Evolutionary conservation across 2,888 invertebrate species (phyloP).

Genomic region (Aethes cnicana): DNA sequence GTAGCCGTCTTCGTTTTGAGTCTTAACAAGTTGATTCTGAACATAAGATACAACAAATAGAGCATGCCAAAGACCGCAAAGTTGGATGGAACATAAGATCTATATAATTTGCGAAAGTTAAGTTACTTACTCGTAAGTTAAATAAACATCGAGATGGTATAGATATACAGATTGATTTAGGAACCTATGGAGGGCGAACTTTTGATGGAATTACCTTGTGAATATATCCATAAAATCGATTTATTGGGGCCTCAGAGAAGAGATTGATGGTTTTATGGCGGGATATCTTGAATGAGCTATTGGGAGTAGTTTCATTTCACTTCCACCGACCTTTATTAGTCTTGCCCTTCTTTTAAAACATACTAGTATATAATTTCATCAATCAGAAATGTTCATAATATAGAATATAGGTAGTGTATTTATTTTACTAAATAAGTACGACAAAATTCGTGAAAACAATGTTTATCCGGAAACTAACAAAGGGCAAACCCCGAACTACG

Average conservation of each 20-base stretch:
- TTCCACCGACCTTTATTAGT: slow-evolving; percentile 9
- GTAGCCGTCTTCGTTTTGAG: too few relatives aligned
- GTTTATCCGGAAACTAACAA: too few relatives aligned
- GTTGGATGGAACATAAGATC: too few relatives aligned
- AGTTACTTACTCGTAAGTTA: neutral
- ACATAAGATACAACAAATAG: too few relatives aligned
- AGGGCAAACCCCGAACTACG: neutral
- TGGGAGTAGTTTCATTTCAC: slow-evolving; percentile 19
- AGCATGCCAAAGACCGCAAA: neutral
- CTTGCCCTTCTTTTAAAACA: neutral
- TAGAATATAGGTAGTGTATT: too few relatives aligned
- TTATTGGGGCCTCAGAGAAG: slow-evolving; percentile 33
- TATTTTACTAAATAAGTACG: too few relatives aligned
- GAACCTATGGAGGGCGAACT: slow-evolving; percentile 29
- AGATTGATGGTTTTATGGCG: slow-evolving; percentile 32
- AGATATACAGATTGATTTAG: slow-evolving; percentile 22
- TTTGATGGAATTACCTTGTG: slow-evolving; percentile 33
- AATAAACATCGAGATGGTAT: neutral
- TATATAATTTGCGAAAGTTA: neutral
- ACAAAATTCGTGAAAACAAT: too few relatives aligned
- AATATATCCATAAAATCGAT: slow-evolving; percentile 37
- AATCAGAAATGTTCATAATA: too few relatives aligned
- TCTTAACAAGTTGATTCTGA: too few relatives aligned
- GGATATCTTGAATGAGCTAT: slow-evolving; percentile 10
- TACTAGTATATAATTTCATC: too few relatives aligned